Evolutionary conservation across 2,113 vertebrate genomes (phyloP).

Genomic region (Ptyas mucosa): DNA sequence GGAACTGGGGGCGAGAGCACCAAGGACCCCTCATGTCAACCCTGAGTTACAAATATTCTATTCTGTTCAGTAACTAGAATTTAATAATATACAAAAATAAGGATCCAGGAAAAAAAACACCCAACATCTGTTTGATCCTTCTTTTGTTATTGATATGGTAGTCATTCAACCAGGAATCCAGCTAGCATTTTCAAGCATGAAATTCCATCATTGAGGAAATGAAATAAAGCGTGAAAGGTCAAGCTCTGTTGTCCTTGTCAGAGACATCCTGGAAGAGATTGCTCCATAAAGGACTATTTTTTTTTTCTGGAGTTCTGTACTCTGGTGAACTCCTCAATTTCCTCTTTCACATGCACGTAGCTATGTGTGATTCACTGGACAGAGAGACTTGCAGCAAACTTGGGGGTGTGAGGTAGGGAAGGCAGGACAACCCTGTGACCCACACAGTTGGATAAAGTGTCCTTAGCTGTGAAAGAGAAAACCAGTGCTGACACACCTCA

Average conservation of each 20-base stretch:
- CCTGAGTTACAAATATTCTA: too few species aligned
- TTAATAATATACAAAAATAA: neutral
- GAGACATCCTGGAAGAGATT: slow-evolving; percentile 30
- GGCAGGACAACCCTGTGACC: neutral
- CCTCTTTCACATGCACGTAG: neutral
- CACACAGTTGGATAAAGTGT: neutral
- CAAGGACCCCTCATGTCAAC: too few species aligned
- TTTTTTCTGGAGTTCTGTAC: slow-evolving; percentile 10
- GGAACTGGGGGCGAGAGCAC: too few species aligned
- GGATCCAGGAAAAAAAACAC: neutral
- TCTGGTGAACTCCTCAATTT: neutral
- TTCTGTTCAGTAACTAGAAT: slow-evolving; percentile 10
- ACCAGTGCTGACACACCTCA: neutral
- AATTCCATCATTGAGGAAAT: slow-evolving; percentile 9
- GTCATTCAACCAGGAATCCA: neutral
- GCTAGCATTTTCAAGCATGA: slow-evolving; percentile 16
- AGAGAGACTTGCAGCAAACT: slow-evolving; percentile 1
- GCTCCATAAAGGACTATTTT: neutral
- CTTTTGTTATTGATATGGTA: neutral
- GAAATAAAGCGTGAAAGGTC: slow-evolving; percentile 21
- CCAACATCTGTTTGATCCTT: neutral
- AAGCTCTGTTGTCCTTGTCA: slow-evolving; percentile 19
- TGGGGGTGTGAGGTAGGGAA: neutral
- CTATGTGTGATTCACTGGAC: neutral
- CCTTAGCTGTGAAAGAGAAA: neutral